A percentile compares a stretch with the other conserved stretches of the same genome.
Evolutionary conservation across 2,113 vertebrate genomes (phyloP).

Genomic region (Panurus biarmicus): DNA sequence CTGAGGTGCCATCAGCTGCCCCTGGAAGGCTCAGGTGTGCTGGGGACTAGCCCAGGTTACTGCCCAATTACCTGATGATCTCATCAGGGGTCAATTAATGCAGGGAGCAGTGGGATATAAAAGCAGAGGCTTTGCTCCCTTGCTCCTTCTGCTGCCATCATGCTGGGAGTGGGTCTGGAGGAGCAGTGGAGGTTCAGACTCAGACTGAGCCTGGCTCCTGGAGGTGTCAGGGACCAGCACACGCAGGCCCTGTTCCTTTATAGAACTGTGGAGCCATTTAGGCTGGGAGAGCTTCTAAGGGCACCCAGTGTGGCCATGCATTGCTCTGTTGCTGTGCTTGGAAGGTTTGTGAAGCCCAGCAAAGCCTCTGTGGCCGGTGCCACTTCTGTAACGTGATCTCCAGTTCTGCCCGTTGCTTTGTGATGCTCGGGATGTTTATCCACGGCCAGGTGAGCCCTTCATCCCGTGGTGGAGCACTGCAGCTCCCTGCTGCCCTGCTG

Average conservation of each 20-base stretch:
- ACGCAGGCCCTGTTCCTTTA: fast-evolving
- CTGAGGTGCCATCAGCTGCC: not conserved
- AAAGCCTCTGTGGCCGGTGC: fast-evolving
- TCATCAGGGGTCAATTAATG: not conserved
- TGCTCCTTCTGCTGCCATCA: fast-evolving
- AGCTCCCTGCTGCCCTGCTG: fast-evolving
- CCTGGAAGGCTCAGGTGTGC: not conserved
- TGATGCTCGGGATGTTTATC: fast-evolving
- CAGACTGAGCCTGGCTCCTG: fast-evolving
- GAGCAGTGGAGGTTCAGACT: fast-evolving
- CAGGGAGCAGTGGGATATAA: not conserved
- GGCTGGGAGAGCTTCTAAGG: not conserved
- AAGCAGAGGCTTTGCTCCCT: fast-evolving
- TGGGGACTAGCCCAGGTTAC: not conserved
- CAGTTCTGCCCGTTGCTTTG: fast-evolving
- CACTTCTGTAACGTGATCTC: fast-evolving
- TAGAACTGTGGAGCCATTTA: fast-evolving
- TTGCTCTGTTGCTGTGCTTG: not conserved
- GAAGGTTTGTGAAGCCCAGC: not conserved
- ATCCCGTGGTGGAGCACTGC: fast-evolving
- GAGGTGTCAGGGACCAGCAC: fast-evolving
- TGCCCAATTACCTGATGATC: not conserved
- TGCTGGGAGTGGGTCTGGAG: fast-evolving
- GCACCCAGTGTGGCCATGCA: fast-evolving
- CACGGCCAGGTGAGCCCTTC: fast-evolving